A percentile compares a stretch with the other conserved stretches of the same genome.
phyloP scores from a whole-genome alignment of 2,113 vertebrate genomes.

The Hyla sarda region DNA sequence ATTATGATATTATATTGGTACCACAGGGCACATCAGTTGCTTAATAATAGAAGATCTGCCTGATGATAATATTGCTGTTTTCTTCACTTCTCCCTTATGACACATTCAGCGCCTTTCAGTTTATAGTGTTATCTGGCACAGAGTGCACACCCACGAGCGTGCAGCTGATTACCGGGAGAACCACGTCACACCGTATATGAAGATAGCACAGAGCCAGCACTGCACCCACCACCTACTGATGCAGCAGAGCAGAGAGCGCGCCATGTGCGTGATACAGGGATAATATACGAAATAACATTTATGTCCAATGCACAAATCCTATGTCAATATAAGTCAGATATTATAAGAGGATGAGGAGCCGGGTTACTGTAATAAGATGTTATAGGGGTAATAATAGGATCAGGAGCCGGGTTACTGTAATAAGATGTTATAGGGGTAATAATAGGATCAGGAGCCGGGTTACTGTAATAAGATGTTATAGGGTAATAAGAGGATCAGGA shows the following conservation, averaged over 20 bases:
- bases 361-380: too few relatives aligned
- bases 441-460: too few relatives aligned
- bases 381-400: too few relatives aligned
- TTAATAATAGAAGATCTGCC: neutral
- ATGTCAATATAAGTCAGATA: too few relatives aligned
- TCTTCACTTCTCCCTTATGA: neutral
- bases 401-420: too few relatives aligned
- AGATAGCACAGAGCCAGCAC: slow-evolving; percentile 1
- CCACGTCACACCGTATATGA: slow-evolving; percentile 5
- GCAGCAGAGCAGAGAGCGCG: neutral
- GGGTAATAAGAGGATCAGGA: too few relatives aligned
- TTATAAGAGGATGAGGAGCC: too few relatives aligned
- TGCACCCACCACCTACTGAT: slow-evolving; percentile 15
- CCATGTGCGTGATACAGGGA: neutral
- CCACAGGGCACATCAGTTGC: neutral
- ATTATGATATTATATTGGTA: neutral
- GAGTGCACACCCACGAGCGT: slow-evolving; percentile 5
- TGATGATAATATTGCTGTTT: neutral
- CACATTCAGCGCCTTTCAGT: neutral
- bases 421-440: too few relatives aligned
- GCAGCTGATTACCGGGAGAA: slow-evolving; percentile 27
- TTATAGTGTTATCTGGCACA: slow-evolving; percentile 21
- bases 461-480: too few relatives aligned
- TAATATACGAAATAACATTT: neutral
- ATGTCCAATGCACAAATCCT: neutral